Evolutionary conservation across 2,888 invertebrate species (phyloP), one percentile per base, ranked within the genome.

Genomic region (Alentia gelatinosa): DNA sequence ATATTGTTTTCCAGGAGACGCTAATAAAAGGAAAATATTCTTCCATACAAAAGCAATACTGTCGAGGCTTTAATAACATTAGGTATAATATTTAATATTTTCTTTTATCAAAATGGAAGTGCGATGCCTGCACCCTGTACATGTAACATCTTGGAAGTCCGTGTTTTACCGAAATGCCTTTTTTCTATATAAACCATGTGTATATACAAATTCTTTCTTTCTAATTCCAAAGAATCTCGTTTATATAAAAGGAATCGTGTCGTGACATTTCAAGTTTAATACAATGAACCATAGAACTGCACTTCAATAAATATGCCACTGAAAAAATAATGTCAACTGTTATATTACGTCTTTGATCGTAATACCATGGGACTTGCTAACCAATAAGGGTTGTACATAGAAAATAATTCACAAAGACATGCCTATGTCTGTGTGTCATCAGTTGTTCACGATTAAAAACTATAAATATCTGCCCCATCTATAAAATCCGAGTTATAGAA

Each of bases 11-110:
- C 39, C 79, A 79, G 23, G 15, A 37, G 35, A 39, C 39, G 39
- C 39, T n/a, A 79, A 79, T 79, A 79, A 79, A 39, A 33, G 15
- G 79, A 79, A 37, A 79, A 35, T 39, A 79, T 19, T 74, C 35
- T 79, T 39, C 39, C 5, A 79, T 79, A 79, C 79, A 79, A 79
- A 79, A 79, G 37, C 79, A 79, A 79, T 79, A 79, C 79, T 79
- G 79, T 39, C 39, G 15, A 79, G 79, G 79, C 74, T 79, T 79
- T 79, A 79, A 79, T 79, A 39, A 79, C 79, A 23, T 39, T 79
- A 23, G 12, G 12, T 79, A n/a, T 12, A 9, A 26, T 35, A 79
- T 79, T 37, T 37, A 79, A 79, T 33, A 19, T 37, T 63, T 23
- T 1, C 37, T 37, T 37, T 37, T 79, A 79, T 79, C 79, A 79